phyloP scores from a whole-genome alignment of 2,113 vertebrate genomes.

The human (Homo sapiens) region DNA sequence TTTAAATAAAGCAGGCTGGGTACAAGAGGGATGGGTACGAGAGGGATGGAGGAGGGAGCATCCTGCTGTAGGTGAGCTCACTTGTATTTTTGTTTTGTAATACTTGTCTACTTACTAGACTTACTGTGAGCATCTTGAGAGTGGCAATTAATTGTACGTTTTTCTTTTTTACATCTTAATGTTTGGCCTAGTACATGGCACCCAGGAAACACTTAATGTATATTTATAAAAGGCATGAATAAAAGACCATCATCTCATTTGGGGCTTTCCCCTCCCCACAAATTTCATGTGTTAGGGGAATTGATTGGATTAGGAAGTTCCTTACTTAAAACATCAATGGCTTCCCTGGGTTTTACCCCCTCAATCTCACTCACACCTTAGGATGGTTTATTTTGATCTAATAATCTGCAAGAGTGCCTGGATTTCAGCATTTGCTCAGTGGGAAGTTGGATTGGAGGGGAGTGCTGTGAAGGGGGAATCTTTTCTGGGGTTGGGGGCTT shows the following conservation, averaged over 20 bases:
- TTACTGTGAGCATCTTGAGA: neutral
- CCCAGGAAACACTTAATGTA: neutral
- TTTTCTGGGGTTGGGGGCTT: neutral
- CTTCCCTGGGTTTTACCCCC: neutral
- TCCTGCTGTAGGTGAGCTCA: neutral
- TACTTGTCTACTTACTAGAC: neutral
- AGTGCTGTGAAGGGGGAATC: neutral
- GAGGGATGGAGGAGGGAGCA: neutral
- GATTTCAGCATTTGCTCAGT: neutral
- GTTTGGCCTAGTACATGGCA: neutral
- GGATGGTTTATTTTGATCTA: neutral
- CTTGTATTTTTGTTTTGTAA: neutral
- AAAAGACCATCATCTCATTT: neutral
- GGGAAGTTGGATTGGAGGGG: neutral
- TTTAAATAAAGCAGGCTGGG: neutral
- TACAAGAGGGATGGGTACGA: neutral
- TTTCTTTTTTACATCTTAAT: neutral
- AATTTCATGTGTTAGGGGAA: neutral
- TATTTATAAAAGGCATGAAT: neutral
- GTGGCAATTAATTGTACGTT: neutral
- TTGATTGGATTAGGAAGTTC: neutral
- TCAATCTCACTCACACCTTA: neutral
- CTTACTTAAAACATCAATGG: constrained; percentile 3
- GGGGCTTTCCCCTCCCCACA: neutral
- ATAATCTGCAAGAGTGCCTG: neutral